A percentile compares a stretch with the other conserved stretches of the same genome.
phyloP scores from a whole-genome alignment of 2,797 vertebrate genomes.

The Limnodromus scolopaceus region DNA sequence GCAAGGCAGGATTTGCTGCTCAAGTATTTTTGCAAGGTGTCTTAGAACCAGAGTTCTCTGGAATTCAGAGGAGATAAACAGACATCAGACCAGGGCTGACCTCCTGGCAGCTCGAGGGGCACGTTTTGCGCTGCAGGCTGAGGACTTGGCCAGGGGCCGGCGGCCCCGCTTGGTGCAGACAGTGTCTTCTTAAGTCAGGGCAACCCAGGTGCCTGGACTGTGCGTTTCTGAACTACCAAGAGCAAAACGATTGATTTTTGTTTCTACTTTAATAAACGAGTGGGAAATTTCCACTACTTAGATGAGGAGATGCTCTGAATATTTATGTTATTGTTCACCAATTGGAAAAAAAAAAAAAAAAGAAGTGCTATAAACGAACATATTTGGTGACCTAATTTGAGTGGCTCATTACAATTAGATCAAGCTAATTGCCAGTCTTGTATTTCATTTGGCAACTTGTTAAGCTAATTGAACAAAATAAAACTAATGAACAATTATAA shows the following conservation, averaged over 20 bases:
- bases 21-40: neutral
- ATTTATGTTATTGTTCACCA: conserved; percentile 45
- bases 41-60: neutral
- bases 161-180: accelerated
- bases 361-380: conserved; percentile 31
- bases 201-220: neutral
- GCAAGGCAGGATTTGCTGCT: neutral
- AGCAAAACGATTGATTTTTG: neutral
- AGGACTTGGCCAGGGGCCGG: neutral
- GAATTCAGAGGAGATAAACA: neutral
- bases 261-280: neutral
- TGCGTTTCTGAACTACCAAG: accelerated
- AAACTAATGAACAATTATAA: conserved; percentile 82
- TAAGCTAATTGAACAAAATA: conserved; percentile 80
- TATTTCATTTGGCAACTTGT: conserved; percentile 78
- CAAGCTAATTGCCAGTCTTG: conserved; percentile 74
- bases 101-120: neutral
- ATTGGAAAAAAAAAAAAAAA: neutral
- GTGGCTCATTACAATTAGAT: conserved; percentile 66
- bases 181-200: neutral
- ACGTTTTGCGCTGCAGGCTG: neutral
- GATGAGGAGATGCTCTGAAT: conserved; percentile 26
- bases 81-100: neutral
- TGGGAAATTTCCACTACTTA: conserved; percentile 31
- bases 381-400: conserved; percentile 61